Base-by-base conservation (phyloP, 1,140 invertebrate genomes). In the Neotoxoptera formosana region DNA sequence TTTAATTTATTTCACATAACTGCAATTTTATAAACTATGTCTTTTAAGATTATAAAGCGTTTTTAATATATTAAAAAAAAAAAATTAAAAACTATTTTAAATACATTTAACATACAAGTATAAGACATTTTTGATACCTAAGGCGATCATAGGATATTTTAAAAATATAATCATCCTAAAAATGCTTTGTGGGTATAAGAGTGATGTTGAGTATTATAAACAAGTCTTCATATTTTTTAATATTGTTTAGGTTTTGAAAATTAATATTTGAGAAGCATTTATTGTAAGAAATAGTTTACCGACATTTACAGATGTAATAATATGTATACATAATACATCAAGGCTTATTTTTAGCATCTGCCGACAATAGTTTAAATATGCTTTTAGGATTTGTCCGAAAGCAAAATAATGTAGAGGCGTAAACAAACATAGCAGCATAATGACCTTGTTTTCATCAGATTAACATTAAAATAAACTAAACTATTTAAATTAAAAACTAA, bases 401-500 rank as follows among this genome's bases (percentile, higher is more conserved):
- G 36, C 30, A 48, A 87, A 87, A n/a, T 87, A 48, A 51, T 47
- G 7, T 9, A 87, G 14, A 87, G 30, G 48, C 86, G 47, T 48
- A 48, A 87, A 87, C 86, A 87, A 48, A 48, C 17, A 87, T n/a
- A 47, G 7, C 25, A 47, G 1, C 84, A n/a, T 48, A 48, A 47
- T 47, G n/a, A 23, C n/a, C 25, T 86, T 86, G 45, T 47, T n/a
- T 86, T 47, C 41, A 84, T 41, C 36, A 41, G 41, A 47, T 86
- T 47, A 47, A 47, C 21, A 86, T 86, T 47, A 86, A 86, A 86
- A 47, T 86, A 86, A 86, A 86, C 41, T 11, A 30, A 86, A 47
- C 45, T 34, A 87, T 48, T 87, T 48, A n/a, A 87, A 87, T 87
- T 48, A 48, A 87, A 87, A 84, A 23, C 25, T 41, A 84, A 84